phyloP scores from a whole-genome alignment of 2,888 invertebrate genomes.

The Tinea pellionella region DNA sequence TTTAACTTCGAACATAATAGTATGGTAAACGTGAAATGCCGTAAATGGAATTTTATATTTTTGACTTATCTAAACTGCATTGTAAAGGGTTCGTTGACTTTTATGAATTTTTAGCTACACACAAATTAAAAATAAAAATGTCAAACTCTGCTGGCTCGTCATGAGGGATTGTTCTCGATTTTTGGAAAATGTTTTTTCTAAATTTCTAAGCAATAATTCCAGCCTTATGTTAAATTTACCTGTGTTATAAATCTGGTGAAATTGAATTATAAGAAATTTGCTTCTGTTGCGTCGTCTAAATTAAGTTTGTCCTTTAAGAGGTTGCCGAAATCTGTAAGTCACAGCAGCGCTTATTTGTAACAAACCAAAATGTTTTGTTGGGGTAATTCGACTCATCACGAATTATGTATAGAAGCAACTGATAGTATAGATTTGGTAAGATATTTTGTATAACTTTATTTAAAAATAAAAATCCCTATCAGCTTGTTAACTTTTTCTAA shows the following conservation, averaged over 20 bases:
- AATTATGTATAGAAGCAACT: constrained; percentile 51
- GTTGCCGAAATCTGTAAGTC: neutral
- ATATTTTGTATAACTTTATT: constrained; percentile 7
- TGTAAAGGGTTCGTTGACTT: no score
- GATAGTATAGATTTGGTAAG: constrained; percentile 51
- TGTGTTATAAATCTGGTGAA: neutral
- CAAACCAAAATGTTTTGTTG: constrained; percentile 57
- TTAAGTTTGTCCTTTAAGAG: neutral
- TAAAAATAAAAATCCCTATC: no score
- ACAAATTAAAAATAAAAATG: neutral
- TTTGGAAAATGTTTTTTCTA: neutral
- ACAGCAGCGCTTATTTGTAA: neutral
- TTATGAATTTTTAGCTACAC: no score
- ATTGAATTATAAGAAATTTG: neutral
- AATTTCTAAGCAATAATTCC: neutral
- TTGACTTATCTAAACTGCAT: no score
- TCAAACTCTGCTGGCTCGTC: neutral
- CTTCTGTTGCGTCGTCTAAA: no score
- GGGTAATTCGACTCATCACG: constrained; percentile 64
- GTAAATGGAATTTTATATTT: no score
- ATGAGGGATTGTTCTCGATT: neutral
- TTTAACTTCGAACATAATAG: no score
- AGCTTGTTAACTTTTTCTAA: no score
- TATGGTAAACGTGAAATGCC: no score
- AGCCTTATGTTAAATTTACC: neutral